Conservation (phyloP, 2,113 vertebrate species). For the Prionailurus viverrinus region DNA sequence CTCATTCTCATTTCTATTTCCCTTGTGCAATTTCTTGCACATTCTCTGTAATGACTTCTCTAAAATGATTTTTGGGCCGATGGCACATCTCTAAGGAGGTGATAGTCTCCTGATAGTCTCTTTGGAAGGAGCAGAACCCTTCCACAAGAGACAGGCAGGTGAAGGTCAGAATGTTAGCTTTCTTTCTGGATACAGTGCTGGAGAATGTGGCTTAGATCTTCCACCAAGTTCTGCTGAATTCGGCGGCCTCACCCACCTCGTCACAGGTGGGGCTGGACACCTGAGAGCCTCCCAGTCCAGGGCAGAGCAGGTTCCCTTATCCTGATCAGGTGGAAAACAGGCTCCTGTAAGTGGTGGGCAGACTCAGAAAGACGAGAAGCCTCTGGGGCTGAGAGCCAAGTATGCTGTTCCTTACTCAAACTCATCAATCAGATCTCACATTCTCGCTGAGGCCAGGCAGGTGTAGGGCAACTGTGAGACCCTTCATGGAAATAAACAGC, state of each 20-base stretch:
- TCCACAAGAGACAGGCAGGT: background rate
- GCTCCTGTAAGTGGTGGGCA: background rate
- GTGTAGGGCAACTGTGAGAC: background rate
- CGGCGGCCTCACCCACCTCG: background rate
- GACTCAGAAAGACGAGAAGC: background rate
- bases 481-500: background rate
- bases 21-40: background rate
- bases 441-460: background rate
- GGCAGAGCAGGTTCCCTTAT: background rate
- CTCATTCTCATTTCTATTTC: background rate
- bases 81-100: background rate
- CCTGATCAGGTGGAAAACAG: background rate
- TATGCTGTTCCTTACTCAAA: background rate
- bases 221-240: background rate
- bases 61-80: background rate
- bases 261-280: too few species aligned
- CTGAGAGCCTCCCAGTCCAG: too few species aligned
- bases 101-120: too few species aligned
- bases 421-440: background rate
- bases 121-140: conserved; percentile 11
- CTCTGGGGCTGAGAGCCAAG: background rate
- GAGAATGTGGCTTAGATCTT: background rate
- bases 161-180: background rate
- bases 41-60: background rate
- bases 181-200: background rate